Evolutionary conservation across 1,140 invertebrate genomes (phyloP).

Genomic region (Neodiprion pinetum): DNA sequence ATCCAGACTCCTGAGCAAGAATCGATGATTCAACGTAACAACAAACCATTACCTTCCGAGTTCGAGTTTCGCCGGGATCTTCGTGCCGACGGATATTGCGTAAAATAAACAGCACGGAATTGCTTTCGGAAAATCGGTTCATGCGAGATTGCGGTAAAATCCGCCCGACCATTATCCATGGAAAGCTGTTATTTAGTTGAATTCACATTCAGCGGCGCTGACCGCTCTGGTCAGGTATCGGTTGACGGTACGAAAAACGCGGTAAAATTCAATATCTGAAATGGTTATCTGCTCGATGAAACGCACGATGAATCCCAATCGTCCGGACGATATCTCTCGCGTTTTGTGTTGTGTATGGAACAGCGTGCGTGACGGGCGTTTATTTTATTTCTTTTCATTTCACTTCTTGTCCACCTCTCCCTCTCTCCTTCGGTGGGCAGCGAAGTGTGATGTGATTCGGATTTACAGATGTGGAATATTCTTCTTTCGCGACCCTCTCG

Average conservation of each 20-base stretch:
- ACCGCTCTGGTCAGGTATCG: constrained; percentile 22
- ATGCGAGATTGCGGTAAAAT: too few relatives aligned
- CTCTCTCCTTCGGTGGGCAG: neutral
- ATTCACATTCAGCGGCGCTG: neutral
- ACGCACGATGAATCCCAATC: too few relatives aligned
- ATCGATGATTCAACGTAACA: too few relatives aligned
- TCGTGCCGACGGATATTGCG: neutral
- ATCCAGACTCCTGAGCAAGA: too few relatives aligned
- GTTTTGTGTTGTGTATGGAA: neutral
- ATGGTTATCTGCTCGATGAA: too few relatives aligned
- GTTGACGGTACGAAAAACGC: constrained; percentile 20
- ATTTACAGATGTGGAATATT: neutral
- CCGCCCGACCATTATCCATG: too few relatives aligned
- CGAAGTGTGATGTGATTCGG: neutral
- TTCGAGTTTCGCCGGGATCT: neutral
- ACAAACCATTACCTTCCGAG: neutral
- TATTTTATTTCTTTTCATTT: neutral
- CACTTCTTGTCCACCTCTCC: neutral
- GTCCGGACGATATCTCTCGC: too few relatives aligned
- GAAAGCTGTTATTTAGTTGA: too few relatives aligned
- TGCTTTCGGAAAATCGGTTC: too few relatives aligned
- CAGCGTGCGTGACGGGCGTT: neutral
- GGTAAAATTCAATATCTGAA: constrained; percentile 12
- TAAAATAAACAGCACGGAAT: neutral
- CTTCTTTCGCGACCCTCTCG: neutral